These are phyloP conservation scores for Thymelicus acteon DNA, from an alignment of 2,888 invertebrate genomes.

Conservation along the genomic window DNA sequence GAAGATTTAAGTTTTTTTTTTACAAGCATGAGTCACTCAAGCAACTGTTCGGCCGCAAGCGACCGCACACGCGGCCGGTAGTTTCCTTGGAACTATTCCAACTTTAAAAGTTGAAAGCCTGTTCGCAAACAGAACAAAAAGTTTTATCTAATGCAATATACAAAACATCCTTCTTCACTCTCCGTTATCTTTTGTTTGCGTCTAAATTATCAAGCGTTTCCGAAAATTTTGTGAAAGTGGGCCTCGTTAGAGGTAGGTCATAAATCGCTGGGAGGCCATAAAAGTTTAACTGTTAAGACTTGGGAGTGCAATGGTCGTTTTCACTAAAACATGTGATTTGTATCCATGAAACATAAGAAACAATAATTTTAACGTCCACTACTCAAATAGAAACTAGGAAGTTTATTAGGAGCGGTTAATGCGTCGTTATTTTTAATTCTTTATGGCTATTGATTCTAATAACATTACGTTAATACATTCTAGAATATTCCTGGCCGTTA, in stretches of 20 bases:
- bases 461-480: slow-evolving; percentile 29
- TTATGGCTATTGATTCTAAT: slow-evolving; percentile 16
- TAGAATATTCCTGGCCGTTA: slow-evolving; percentile 28
- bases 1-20: slow-evolving; percentile 42
- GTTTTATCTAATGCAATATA: slow-evolving; percentile 37
- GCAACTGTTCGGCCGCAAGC: slow-evolving; percentile 49
- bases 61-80: slow-evolving; percentile 60
- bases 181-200: slow-evolving; percentile 21
- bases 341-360: neutral
- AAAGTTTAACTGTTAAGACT: neutral
- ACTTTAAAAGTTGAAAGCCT: slow-evolving; percentile 47
- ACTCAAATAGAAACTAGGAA: slow-evolving; percentile 5
- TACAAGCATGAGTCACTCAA: slow-evolving; percentile 48
- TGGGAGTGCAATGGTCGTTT: neutral
- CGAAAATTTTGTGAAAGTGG: slow-evolving; percentile 32
- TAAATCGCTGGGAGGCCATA: slow-evolving; percentile 16
- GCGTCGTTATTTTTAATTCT: slow-evolving; percentile 15
- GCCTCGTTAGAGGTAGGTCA: slow-evolving; percentile 18
- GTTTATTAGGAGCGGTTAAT: neutral
- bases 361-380: neutral
- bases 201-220: slow-evolving; percentile 17
- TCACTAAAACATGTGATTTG: neutral
- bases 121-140: slow-evolving; percentile 38
- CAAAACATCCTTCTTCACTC: slow-evolving; percentile 34
- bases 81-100: slow-evolving; percentile 67